These are phyloP conservation scores for Microcaecilia unicolor DNA, from an alignment of 2,797 vertebrate genomes.

Conservation along the genomic window DNA sequence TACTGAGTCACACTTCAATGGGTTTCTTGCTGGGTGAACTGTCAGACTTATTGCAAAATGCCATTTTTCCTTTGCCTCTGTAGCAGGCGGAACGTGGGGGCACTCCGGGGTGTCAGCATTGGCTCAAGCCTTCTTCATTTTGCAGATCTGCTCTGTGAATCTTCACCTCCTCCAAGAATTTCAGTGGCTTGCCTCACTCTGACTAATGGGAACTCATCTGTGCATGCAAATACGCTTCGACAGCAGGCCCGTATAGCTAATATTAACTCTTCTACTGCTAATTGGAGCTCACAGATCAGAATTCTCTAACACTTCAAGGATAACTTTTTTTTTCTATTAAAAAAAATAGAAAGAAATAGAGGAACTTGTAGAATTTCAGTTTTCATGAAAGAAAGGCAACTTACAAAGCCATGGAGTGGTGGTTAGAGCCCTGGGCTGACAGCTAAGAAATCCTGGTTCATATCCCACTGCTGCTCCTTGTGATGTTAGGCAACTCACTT, in stretches of 20 bases:
- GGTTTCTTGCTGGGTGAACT: slow-evolving; percentile 23
- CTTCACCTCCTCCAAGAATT: background rate
- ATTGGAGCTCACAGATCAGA: background rate
- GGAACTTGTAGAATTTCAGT: slow-evolving; percentile 44
- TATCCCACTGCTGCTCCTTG: too few species aligned
- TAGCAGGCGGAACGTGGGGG: background rate
- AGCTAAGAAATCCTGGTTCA: too few species aligned
- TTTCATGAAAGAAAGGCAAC: too few species aligned
- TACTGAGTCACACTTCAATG: slow-evolving; percentile 32
- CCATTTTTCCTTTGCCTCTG: slow-evolving; percentile 16
- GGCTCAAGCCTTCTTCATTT: background rate
- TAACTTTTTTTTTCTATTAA: slow-evolving; percentile 20
- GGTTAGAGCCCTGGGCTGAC: too few species aligned
- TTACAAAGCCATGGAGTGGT: too few species aligned
- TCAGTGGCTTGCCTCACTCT: background rate
- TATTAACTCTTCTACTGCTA: background rate
- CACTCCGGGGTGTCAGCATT: background rate
- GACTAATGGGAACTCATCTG: background rate
- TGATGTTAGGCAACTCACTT: too few species aligned
- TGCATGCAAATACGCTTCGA: background rate
- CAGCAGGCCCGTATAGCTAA: background rate
- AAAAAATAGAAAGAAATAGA: slow-evolving; percentile 11
- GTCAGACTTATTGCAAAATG: slow-evolving; percentile 34
- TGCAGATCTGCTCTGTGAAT: background rate
- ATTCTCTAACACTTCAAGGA: background rate